These are phyloP conservation scores for Anarsia innoxiella DNA, from an alignment of 2,888 invertebrate genomes.

Conservation along the genomic window DNA sequence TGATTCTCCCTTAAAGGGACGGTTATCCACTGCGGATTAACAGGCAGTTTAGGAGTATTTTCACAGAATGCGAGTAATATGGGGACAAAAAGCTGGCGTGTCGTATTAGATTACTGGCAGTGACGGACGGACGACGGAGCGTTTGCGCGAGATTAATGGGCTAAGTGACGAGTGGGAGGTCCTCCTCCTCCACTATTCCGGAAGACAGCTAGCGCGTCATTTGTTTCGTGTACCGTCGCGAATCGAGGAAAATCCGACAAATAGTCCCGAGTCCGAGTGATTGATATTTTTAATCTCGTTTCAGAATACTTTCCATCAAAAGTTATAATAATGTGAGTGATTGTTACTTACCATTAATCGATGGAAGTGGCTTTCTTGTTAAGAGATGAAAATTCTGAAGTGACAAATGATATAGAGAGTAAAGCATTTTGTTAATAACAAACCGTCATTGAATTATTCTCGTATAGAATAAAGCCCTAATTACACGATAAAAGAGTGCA, in stretches of 20 bases:
- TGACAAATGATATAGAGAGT: too few species aligned
- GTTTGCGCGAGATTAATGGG: constrained; percentile 67
- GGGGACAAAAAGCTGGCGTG: constrained; percentile 70
- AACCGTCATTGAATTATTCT: too few species aligned
- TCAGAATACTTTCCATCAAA: too few species aligned
- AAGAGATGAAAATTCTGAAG: too few species aligned
- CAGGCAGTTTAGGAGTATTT: constrained; percentile 57
- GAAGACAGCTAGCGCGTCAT: constrained; percentile 45
- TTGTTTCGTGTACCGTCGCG: constrained; percentile 49
- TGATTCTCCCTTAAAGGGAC: constrained; percentile 46
- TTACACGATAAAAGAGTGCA: constrained; percentile 7
- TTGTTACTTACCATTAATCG: too few species aligned
- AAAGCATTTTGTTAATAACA: too few species aligned
- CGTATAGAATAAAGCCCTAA: too few species aligned
- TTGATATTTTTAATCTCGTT: too few species aligned
- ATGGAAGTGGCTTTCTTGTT: too few species aligned
- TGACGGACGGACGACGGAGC: constrained; percentile 68
- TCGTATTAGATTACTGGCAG: constrained; percentile 72
- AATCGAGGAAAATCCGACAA: constrained; percentile 51
- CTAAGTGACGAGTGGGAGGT: constrained; percentile 69
- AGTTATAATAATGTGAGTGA: too few species aligned
- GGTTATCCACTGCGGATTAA: constrained; percentile 55
- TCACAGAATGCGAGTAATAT: constrained; percentile 58
- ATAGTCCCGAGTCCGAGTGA: too few species aligned
- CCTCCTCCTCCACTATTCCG: constrained; percentile 35